Base-by-base conservation (phyloP, 1,140 invertebrate species). In the Cephus cinctus region DNA sequence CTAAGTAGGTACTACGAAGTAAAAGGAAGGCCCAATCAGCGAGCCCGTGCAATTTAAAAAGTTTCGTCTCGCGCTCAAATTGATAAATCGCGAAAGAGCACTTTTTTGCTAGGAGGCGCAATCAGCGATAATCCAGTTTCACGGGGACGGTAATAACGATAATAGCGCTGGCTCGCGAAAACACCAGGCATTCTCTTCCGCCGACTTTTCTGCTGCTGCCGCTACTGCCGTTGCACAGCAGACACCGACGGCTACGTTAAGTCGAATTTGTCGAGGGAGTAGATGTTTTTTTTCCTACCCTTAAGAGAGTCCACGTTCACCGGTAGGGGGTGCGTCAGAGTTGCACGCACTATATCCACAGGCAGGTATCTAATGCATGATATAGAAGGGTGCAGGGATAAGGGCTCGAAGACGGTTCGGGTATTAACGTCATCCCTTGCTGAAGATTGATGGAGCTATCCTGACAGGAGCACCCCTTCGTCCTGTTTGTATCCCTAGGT, bases 371-470 rank as follows among this genome's bases (percentile, higher is more conserved):
- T 62, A 60, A 60, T 60, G 59, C 48, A 59, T 49, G 52, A 34
- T 54, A 56, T 44, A 52, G 50, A 32, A 21, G 43, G 48, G 34
- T 53, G 41, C 43, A 14, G 38, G 52, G 47, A 56, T 57, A 53
- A 59, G 60, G 55, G 50, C 46, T 51, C 50, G 50, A 62, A 67
- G 54, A 59, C 58, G 59, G 49, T 61, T 15, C 45, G 57, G 65
- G 63, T 68, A 64, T 71, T 69, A 69, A 58, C 68, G 65, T 73
- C 67, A 70, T 66, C 57, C 56, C 55, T 57, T 63, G 57, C 56
- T 59, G 68, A 71, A 67, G 71, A 75, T 75, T 73, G 70, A 75
- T 73, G 71, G 63, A 67, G 61, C 57, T 50, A 57, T 61, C 59
- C 56, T 54, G 59, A 61, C 54, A 63, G 53, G 16, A 6, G 16